These are phyloP conservation scores for Desoria tigrina DNA, from an alignment of 2,888 invertebrate genomes.

Conservation along the genomic window DNA sequence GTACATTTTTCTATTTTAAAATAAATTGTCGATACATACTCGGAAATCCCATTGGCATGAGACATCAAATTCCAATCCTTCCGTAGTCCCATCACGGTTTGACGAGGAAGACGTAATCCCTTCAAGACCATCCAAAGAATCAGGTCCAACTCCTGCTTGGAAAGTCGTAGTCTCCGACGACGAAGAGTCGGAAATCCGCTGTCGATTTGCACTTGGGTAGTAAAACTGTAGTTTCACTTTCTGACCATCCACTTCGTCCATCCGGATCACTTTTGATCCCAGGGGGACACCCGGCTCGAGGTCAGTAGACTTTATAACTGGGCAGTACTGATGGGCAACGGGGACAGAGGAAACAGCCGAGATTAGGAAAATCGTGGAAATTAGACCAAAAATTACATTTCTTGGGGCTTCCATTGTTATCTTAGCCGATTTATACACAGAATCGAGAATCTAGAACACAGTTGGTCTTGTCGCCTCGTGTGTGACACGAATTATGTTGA, in stretches of 20 bases:
- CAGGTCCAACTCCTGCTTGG: not conserved
- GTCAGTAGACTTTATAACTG: constrained; percentile 3
- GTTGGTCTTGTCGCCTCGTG: too few relatives aligned
- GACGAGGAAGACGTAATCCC: too few relatives aligned
- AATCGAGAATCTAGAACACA: too few relatives aligned
- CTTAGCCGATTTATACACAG: too few relatives aligned
- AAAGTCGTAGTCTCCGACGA: not conserved
- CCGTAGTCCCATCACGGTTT: constrained; percentile 4
- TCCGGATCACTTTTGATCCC: constrained; percentile 29
- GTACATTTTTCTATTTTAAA: too few relatives aligned
- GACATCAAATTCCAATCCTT: constrained; percentile 26
- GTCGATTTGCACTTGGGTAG: constrained; percentile 37
- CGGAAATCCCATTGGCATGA: constrained; percentile 50
- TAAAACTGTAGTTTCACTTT: constrained; percentile 43
- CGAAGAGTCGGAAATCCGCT: too few relatives aligned
- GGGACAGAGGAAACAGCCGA: not conserved
- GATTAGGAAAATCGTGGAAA: not conserved
- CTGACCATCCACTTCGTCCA: constrained; percentile 36
- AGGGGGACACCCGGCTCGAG: not conserved
- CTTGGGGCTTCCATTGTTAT: too few relatives aligned
- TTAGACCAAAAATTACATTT: not conserved
- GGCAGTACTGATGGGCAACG: constrained; percentile 7
- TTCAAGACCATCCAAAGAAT: too few relatives aligned
- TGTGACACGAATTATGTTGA: too few relatives aligned
- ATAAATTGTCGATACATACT: too few relatives aligned